Evolutionary conservation across 2,797 vertebrate genomes (phyloP), one percentile per base, ranked within the genome.

Genomic region (Acanthurus tractus): DNA sequence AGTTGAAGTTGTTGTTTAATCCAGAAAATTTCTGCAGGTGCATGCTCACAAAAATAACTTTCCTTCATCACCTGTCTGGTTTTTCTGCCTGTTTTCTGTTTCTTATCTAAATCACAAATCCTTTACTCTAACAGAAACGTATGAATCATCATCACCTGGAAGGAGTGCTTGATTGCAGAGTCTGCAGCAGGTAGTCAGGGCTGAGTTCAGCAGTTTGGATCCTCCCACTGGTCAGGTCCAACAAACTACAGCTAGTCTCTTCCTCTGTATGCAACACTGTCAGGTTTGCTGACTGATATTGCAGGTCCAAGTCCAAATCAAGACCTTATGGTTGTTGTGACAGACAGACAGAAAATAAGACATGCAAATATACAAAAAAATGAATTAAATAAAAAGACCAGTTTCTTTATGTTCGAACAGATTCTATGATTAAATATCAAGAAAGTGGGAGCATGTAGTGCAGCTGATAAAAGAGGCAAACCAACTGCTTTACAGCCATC

Each of bases 171-270:
- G 79, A 86, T 62, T 70, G 82, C 0, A 99, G 94, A 20, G 97
- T 89, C 70, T 86, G 84, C 72, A 99, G 79, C 69, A 99, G 81
- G 71, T 90, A 91, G 0, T 87, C 80, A 3, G 92, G 88, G 91
- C 91, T 95, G 6, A 99, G 88, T 62, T 88, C 88, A 0, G 86
- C 87, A 0, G 69, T 61, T 66, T 95, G 96, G 76, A 97, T 86
- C 65, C 61, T 94, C 67, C 98, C 97, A 0, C 79, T 72, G 1
- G 1, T 10, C 57, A 90, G 84, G 56, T 99, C 96, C 92, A 98
- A 81, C 18, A 97, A 71, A 14, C 79, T 15, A n/a, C 86, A 63
- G 3, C 89, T 90, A 2, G 74, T 46, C 62, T 92, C 82, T 10
- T 78, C 83, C 8, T 95, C 85, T 0, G 49, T 80, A n/a, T 90